phyloP scores from a whole-genome alignment of 2,888 invertebrate species.

The Diploptera punctata region DNA sequence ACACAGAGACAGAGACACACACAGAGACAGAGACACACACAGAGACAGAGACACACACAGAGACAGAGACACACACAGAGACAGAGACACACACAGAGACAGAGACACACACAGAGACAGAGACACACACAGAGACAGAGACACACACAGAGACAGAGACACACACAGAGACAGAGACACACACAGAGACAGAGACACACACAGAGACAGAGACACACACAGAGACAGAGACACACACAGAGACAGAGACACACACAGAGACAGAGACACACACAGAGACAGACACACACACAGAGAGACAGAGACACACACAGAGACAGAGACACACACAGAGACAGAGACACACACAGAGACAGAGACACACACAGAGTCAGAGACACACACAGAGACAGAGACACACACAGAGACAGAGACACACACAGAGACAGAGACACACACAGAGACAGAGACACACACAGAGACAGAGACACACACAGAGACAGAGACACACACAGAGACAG shows the following conservation, averaged over 20 bases:
- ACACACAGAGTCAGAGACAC: constrained; percentile 1
- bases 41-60: constrained; percentile 4
- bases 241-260: constrained; percentile 1
- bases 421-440: constrained; percentile 5
- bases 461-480: constrained; percentile 9
- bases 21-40: background rate
- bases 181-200: constrained; percentile 9
- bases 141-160: constrained; percentile 9
- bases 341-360: constrained; percentile 9
- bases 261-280: background rate
- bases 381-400: constrained; percentile 9
- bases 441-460: constrained; percentile 4
- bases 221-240: background rate
- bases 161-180: constrained; percentile 5
- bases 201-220: constrained; percentile 5
- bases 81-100: constrained; percentile 5
- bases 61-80: background rate
- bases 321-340: constrained; percentile 9
- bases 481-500: no score
- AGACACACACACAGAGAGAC: constrained; percentile 11
- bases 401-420: constrained; percentile 5
- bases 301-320: constrained; percentile 1
- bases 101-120: constrained; percentile 1
- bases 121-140: constrained; percentile 9
- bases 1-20: background rate